Percentiles rank a stretch among this genome's conserved stretches.
These are phyloP conservation scores for Melanotaenia nigrans DNA, from an alignment of 2,797 vertebrate genomes.

Conservation along the genomic window DNA sequence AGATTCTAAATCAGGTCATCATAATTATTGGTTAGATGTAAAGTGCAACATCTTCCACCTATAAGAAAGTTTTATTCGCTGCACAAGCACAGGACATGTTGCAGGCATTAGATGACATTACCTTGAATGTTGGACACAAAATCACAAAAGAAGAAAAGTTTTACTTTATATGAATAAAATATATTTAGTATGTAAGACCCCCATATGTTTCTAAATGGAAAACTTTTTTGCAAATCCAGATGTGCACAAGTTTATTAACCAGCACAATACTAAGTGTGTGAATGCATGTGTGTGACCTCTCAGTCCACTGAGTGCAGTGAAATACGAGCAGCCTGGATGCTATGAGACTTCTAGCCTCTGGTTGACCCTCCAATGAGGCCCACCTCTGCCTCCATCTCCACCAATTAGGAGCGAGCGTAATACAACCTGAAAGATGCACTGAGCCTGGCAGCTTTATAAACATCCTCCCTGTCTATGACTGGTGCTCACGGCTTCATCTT, in stretches of 20 bases:
- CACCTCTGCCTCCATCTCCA: conserved; percentile 67
- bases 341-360: conserved; percentile 71
- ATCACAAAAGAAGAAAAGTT: background rate
- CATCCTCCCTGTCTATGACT: conserved; percentile 62
- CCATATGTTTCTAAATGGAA: conserved; percentile 1
- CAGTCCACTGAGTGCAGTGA: conserved; percentile 65
- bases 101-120: background rate
- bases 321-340: conserved; percentile 75
- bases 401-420: conserved; percentile 79
- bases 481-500: conserved; percentile 35
- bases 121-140: background rate
- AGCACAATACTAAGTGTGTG: background rate
- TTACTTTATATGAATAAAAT: background rate
- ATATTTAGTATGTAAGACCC: background rate
- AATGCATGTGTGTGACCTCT: conserved; percentile 50
- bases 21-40: background rate
- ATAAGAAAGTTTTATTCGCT: background rate
- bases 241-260: background rate
- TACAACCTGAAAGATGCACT: conserved; percentile 74
- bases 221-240: conserved; percentile 14
- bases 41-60: background rate
- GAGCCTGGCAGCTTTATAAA: conserved; percentile 73
- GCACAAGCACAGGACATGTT: background rate
- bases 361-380: conserved; percentile 74
- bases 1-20: background rate